phyloP scores from a whole-genome alignment of 2,113 vertebrate species.

The Limanda limanda region DNA sequence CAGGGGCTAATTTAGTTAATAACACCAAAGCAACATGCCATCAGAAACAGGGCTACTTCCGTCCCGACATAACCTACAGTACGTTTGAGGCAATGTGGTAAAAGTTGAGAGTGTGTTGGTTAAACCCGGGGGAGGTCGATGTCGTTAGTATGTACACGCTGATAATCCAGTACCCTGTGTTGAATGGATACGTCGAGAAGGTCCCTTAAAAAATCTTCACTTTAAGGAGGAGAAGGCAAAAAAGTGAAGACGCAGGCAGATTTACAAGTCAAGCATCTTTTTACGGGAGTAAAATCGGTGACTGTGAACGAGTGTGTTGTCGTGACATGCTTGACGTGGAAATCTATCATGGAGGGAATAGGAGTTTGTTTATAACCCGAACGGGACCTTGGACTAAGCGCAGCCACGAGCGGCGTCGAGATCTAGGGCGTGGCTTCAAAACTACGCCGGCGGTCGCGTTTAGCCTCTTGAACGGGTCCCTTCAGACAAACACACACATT shows the following conservation, averaged over 20 bases:
- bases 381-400: conserved; percentile 51
- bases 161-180: conserved; percentile 73
- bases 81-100: conserved; percentile 58
- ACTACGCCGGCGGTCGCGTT: conserved; percentile 15
- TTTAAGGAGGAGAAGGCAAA: conserved; percentile 64
- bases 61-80: conserved; percentile 54
- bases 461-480: not conserved
- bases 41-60: conserved; percentile 55
- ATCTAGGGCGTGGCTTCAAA: conserved; percentile 23
- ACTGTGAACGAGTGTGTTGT: conserved; percentile 37
- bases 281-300: conserved; percentile 22
- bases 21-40: conserved; percentile 53
- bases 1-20: conserved; percentile 39
- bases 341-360: conserved; percentile 44
- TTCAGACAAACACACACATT: conserved; percentile 12
- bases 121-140: conserved; percentile 34
- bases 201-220: conserved; percentile 64
- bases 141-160: conserved; percentile 57
- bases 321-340: conserved; percentile 49
- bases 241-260: conserved; percentile 60
- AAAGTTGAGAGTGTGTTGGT: conserved; percentile 35
- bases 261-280: conserved; percentile 60
- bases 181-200: conserved; percentile 53
- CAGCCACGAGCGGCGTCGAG: conserved; percentile 48
- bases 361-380: conserved; percentile 38